phyloP scores from a whole-genome alignment of 2,113 vertebrate species.

The Mustela nigripes region DNA sequence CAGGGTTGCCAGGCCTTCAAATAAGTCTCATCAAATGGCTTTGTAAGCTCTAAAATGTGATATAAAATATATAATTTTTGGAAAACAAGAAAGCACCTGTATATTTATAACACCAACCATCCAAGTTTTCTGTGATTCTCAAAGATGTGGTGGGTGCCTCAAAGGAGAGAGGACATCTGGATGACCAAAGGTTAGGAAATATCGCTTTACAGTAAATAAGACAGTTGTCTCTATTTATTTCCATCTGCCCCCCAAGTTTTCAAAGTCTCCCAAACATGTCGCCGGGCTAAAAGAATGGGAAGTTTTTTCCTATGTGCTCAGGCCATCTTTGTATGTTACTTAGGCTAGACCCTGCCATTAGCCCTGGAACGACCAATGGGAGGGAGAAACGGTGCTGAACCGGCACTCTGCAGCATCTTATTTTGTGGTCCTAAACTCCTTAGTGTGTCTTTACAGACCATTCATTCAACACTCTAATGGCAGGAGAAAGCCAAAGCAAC shows the following conservation, averaged over 20 bases:
- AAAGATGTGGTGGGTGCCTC: not conserved
- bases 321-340: not conserved
- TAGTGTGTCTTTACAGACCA: not conserved
- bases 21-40: not conserved
- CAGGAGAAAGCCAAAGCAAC: not conserved
- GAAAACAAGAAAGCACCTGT: not conserved
- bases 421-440: not conserved
- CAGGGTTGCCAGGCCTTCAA: not conserved
- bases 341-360: not conserved
- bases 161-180: not conserved
- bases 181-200: not conserved
- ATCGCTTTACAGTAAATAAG: not conserved
- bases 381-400: accelerated
- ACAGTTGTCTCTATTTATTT: not conserved
- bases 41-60: not conserved
- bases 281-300: not conserved
- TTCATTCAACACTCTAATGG: not conserved
- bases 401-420: not conserved
- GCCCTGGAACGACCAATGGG: not conserved
- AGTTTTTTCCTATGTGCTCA: not conserved
- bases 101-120: not conserved
- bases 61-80: slow-evolving; percentile 35
- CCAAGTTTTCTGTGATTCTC: not conserved
- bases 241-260: not conserved
- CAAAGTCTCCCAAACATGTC: not conserved